These are phyloP conservation scores for Coreoperca whiteheadi DNA, from an alignment of 2,113 vertebrate species.

Conservation along the genomic window DNA sequence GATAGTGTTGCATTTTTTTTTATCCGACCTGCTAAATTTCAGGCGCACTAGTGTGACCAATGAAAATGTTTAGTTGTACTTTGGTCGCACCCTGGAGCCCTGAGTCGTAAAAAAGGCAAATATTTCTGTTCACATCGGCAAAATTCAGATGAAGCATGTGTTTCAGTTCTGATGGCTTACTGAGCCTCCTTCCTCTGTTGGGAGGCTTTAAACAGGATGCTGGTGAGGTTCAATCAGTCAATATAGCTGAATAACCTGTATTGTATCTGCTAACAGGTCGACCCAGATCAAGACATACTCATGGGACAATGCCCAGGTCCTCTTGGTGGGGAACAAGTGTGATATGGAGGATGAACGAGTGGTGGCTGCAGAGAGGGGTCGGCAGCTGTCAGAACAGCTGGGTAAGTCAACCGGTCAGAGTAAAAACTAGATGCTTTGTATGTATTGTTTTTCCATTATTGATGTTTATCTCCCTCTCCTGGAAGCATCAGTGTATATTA, in stretches of 20 bases:
- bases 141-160: background rate
- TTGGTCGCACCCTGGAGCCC: too few relatives aligned
- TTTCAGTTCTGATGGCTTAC: background rate
- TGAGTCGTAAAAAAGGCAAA: too few relatives aligned
- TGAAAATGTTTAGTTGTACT: too few relatives aligned
- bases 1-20: too few relatives aligned
- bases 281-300: conserved; percentile 99
- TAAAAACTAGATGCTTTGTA: background rate
- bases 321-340: conserved; percentile 97
- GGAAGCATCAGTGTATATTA: background rate
- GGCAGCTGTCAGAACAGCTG: conserved; percentile 94
- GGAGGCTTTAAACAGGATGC: background rate
- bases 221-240: background rate
- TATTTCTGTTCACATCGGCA: background rate
- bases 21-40: too few relatives aligned
- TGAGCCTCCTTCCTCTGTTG: background rate
- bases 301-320: conserved; percentile 97
- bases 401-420: conserved; percentile 85
- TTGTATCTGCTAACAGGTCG: conserved; percentile 84
- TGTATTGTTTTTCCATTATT: background rate
- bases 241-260: background rate
- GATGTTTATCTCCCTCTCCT: background rate
- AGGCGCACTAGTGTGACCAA: too few relatives aligned
- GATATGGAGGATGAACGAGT: conserved; percentile 97
- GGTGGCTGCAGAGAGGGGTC: conserved; percentile 89